Base-by-base conservation (phyloP, 1,140 invertebrate species). In the Drosophila seguyi region DNA sequence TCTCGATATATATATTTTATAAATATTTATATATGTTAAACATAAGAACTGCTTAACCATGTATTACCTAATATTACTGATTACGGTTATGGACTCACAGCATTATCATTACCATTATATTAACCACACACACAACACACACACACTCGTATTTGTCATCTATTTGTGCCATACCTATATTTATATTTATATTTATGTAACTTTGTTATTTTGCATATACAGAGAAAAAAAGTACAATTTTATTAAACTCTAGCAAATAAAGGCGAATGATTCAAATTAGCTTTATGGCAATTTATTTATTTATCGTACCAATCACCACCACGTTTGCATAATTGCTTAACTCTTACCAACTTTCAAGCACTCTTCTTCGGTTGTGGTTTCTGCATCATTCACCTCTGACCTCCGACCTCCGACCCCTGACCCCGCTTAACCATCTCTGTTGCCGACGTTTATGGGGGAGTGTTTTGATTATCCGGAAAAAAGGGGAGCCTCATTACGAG, bases 1-100 rank as follows among this genome's bases (percentile, higher is more conserved):
- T 68, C 72, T 77, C 57, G 45, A 86, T 85, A 86, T 86, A 86
- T 86, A 86, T 86, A 86, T 85, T 85, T 85, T 86, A 85, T 85
- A 75, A 81, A 81, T 85, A 81, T 78, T 73, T 85, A 81, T 81
- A 81, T 81, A 81, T 62, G 50, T 80, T 65, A 59, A 55, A 50
- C 39, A 52, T 67, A 71, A 73, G 42, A 62, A 61, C 62, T 81
- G 61, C 74, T 69, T 47, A 84, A 59, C 47, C 42, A 78, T 87
- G 68, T 85, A 81, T 75, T 71, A 71, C 45, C 3, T 47, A 48
- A 81, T 60, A 74, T 60, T 55, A 63, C 44, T 63, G 42, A 42
- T 53, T 48, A 77, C 52, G 34, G 65, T 45, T 67, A 76, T 67
- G 74, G 75, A 36, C 55, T 42, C 29, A 60, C 55, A 60, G 48